Base-by-base conservation (phyloP, 2,888 invertebrate species). In the Ormyrus rosae region DNA sequence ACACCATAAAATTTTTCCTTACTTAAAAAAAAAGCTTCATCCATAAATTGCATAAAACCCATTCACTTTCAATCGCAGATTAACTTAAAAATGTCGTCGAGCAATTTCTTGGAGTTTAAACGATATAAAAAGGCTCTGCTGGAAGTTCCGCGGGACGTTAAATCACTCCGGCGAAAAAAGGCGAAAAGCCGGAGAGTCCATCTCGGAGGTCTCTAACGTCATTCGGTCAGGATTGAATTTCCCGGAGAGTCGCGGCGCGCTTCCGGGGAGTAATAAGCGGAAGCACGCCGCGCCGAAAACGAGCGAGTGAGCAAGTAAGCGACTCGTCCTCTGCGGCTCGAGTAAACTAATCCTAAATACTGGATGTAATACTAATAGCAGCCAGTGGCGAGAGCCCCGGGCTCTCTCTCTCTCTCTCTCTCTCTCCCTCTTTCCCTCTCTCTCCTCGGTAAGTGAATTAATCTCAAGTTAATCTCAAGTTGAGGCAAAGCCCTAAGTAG, bases 391-490 rank as follows among this genome's bases (percentile, higher is more conserved):
- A 82, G 83, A 82, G 84, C 83, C 85, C 86, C 46, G 34, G 88
- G 84, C 82, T 11, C 58, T n/a, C 19, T 10, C 63, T 46, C 48
- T 9, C 56, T 34, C 60, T 19, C 58, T 19, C 53, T 51, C 61
- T 19, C 82, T 11, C 58, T n/a, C 19, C 9, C 63, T 46, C 48
- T 10, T 19, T 19, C 19, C 19, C 56, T 34, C 60, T 19, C 58
- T 19, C 53, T 51, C 61, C 0, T 34, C 61, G 68, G 56, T 89
- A 90, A 90, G 87, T 88, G 89, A 90, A 90, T 90, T 90, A 90
- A 88, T 88, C 88, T 87, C 87, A 87, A 89, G 89, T 90, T 90
- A 90, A 90, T 90, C 88, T 86, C 84, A 86, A 90, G 90, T 90
- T 89, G 88, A 89, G 89, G 86, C 86, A 88, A 88, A 87, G 88